Percentiles rank a stretch among this genome's conserved stretches.
Conservation (phyloP, 2,888 invertebrate species). For the Eupeodes latifasciatus region DNA sequence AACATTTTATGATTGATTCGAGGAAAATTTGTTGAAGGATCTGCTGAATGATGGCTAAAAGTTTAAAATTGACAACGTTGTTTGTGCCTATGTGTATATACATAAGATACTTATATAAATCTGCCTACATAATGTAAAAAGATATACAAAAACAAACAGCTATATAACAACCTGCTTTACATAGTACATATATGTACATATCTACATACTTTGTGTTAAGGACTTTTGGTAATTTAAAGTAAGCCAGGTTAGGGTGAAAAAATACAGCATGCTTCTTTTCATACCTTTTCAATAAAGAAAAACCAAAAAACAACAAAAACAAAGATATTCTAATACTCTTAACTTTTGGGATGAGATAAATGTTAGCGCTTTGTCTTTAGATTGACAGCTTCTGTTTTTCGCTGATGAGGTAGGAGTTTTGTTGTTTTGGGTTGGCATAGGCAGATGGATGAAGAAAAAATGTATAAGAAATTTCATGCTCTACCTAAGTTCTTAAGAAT, state of each 20-base stretch:
- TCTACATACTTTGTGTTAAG: conserved; percentile 18
- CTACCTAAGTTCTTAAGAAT: conserved; percentile 6
- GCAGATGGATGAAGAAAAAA: background rate
- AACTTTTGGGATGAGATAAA: conserved; percentile 31
- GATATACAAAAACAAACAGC: background rate
- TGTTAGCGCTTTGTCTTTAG: conserved; percentile 38
- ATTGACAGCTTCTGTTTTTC: conserved; percentile 36
- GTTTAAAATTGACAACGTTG: conserved; percentile 44
- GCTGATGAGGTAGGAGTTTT: background rate
- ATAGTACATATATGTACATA: background rate
- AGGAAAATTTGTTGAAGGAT: conserved; percentile 49
- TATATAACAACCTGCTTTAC: conserved; percentile 5
- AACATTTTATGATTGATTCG: conserved; percentile 54
- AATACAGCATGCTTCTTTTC: background rate
- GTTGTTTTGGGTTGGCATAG: too few species aligned
- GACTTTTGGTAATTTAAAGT: conserved; percentile 37
- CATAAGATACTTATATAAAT: too few species aligned
- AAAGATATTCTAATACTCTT: conserved; percentile 28
- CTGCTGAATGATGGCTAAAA: conserved; percentile 52
- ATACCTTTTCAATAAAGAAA: conserved; percentile 22
- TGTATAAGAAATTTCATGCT: background rate
- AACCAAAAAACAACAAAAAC: background rate
- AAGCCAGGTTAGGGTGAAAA: conserved; percentile 10
- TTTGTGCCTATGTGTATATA: conserved; percentile 13
- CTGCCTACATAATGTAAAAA: background rate